Evolutionary conservation across 30 jellyfish, hydroid and myxozoan genomes (phyloP).

Genomic region (Hydractinia echinata): DNA sequence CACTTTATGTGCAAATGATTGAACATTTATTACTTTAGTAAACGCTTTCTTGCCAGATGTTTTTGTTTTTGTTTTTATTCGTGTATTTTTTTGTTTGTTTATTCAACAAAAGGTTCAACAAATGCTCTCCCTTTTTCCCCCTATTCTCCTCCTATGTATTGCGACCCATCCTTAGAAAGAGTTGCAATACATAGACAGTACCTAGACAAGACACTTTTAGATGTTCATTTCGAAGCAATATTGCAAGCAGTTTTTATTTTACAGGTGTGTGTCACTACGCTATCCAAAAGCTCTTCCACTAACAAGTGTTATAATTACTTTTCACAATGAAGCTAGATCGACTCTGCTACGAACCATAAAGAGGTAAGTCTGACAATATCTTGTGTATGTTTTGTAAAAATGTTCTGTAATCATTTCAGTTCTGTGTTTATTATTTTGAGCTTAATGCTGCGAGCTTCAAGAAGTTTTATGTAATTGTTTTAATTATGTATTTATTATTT

Average conservation of each 20-base stretch:
- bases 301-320: slow-evolving; percentile 54
- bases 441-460: too few relatives aligned
- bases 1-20: too few relatives aligned
- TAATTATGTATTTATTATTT: too few relatives aligned
- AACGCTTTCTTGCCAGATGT: too few relatives aligned
- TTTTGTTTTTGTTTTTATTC: too few relatives aligned
- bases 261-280: slow-evolving; percentile 43
- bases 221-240: neutral
- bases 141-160: too few relatives aligned
- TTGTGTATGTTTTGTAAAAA: neutral
- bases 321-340: slow-evolving; percentile 90
- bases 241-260: neutral
- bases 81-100: too few relatives aligned
- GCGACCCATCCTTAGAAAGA: neutral
- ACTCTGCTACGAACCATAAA: slow-evolving; percentile 64
- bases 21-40: neutral
- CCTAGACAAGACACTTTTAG: neutral
- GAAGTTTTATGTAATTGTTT: too few relatives aligned
- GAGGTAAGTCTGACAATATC: slow-evolving; percentile 40
- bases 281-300: slow-evolving; percentile 35
- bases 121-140: too few relatives aligned
- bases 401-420: too few relatives aligned
- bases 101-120: too few relatives aligned
- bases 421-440: too few relatives aligned
- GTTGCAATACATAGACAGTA: neutral